These are phyloP conservation scores for Physeter macrocephalus DNA, from an alignment of 2,113 vertebrate species.

Conservation along the genomic window DNA sequence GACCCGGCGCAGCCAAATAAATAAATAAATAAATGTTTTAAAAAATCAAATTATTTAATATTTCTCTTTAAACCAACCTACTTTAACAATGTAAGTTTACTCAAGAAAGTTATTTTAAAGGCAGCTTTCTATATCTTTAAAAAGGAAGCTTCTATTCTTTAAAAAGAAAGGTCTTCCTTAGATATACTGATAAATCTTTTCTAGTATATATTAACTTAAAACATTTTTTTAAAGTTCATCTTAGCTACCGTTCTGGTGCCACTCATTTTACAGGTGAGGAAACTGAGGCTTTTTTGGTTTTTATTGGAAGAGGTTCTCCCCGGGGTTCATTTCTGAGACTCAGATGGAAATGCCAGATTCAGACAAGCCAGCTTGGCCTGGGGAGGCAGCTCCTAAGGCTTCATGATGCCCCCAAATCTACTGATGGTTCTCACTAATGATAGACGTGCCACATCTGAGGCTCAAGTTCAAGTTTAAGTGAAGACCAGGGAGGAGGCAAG, in stretches of 20 bases:
- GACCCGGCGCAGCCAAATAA: too few relatives aligned
- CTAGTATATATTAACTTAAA: background rate
- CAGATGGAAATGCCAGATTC: background rate
- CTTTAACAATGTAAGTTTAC: background rate
- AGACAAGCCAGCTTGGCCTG: background rate
- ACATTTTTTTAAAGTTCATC: background rate
- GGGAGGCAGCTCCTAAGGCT: background rate
- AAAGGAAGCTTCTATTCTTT: background rate
- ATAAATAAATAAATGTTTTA: too few relatives aligned
- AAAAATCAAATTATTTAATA: background rate
- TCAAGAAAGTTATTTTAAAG: background rate
- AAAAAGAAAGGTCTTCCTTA: background rate
- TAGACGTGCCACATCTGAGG: rapidly evolving
- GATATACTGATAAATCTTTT: background rate
- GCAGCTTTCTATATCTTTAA: background rate
- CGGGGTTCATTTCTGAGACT: background rate
- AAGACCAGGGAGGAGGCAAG: background rate
- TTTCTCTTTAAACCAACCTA: background rate
- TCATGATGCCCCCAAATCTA: rapidly evolving
- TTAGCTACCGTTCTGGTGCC: too few relatives aligned
- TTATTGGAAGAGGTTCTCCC: background rate
- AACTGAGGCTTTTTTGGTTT: background rate
- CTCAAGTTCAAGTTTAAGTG: background rate
- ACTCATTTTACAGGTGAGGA: background rate
- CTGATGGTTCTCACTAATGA: background rate